Evolutionary conservation across 2,888 invertebrate species (phyloP), one percentile per base, ranked within the genome.

Genomic region (Mechanitis messenoides): DNA sequence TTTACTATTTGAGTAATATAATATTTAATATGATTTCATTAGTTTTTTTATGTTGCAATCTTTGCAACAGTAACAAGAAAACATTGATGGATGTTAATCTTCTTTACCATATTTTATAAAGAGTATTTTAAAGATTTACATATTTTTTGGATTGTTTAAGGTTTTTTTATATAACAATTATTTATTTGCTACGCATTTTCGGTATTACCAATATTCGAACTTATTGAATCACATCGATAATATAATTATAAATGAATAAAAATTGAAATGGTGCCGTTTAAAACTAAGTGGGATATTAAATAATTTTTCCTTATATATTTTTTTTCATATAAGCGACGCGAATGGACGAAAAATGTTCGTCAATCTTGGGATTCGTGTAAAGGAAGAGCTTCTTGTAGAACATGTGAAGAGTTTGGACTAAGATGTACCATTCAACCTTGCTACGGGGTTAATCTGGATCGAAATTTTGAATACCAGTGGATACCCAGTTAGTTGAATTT

Each of bases 391-490:
- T 70, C 77, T 0, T 85, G 87, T 63, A 63, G 70, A 28, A 38
- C 68, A 33, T 90, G 90, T 67, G 78, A 79, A 38, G 60, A 67
- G 2, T 77, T 76, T 28, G 90, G 89, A 2, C 67, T 89, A 12
- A 70, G 81, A 33, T 90, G 89, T 70, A 83, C 79, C 0, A 73
- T 87, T 56, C 78, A 84, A 58, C 72, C 81, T 0, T 90, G 89
- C 65, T 87, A 85, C 62, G 89, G 89, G 3, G 87, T 89, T 3
- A 86, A 90, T 67, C 77, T 90, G 7, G 89, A 90, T 65, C 75
- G 90, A 57, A 90, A 90, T 69, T 90, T 90, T 72, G 89, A 90
- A 72, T 90, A 89, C 64, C 89, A 90, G 67, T 90, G 89, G 89
- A 88, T 90, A 72, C 81, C 88, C 53, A 74, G 88, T 87, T 55